Percentiles rank a stretch among this genome's conserved stretches.
These are phyloP conservation scores for Poeciliopsis gracilis DNA, from an alignment of 2,797 vertebrate genomes.

Conservation along the genomic window DNA sequence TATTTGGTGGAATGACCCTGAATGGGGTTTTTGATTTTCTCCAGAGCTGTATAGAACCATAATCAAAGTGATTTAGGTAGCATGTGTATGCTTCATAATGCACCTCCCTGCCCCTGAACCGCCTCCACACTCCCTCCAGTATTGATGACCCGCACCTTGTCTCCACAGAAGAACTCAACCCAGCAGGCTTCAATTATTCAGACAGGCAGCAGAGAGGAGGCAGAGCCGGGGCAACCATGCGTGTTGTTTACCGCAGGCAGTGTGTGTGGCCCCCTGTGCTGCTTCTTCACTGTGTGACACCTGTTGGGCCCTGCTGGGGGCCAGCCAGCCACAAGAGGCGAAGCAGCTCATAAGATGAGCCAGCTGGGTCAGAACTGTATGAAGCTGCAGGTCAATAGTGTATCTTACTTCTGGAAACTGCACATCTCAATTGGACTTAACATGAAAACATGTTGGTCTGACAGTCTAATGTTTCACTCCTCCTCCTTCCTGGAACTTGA, in stretches of 20 bases:
- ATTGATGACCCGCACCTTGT: conserved; percentile 50
- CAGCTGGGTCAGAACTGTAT: conserved; percentile 14
- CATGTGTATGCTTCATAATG: not conserved
- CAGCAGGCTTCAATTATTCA: conserved; percentile 79
- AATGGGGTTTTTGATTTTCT: no score
- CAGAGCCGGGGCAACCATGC: conserved; percentile 46
- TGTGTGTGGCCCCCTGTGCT: not conserved
- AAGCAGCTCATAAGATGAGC: conserved; percentile 3
- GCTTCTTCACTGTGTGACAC: conserved; percentile 4
- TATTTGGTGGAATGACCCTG: no score
- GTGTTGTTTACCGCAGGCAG: conserved; percentile 36
- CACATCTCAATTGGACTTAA: not conserved
- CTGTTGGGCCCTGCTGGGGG: conserved; percentile 27
- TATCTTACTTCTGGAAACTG: not conserved
- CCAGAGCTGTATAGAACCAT: no score
- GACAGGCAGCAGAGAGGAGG: conserved; percentile 54
- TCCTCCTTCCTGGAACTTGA: not conserved
- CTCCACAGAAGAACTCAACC: conserved; percentile 62
- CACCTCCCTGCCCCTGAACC: conserved; percentile 14
- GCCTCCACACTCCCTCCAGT: conserved; percentile 26
- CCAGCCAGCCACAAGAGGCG: not conserved
- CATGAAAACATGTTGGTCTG: not conserved
- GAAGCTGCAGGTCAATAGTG: not conserved
- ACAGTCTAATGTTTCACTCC: not conserved
- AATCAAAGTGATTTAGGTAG: not conserved